Conservation (phyloP, 2,888 invertebrate species). For the Tolmerus cingulatus region DNA sequence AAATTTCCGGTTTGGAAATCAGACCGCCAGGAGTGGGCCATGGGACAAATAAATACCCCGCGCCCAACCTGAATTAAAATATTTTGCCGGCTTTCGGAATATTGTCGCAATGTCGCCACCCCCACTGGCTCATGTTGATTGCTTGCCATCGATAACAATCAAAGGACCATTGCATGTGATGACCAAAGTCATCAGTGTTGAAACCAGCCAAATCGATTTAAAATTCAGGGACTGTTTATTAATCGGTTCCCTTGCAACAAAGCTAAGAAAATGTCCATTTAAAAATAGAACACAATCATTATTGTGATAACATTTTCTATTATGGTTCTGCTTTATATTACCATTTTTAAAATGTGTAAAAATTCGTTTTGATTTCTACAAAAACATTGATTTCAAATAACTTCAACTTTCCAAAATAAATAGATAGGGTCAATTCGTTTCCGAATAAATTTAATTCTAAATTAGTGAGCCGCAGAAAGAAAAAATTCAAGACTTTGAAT, state of each 20-base stretch:
- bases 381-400: too few species aligned
- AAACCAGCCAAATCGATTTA: not conserved
- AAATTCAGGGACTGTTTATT: not conserved
- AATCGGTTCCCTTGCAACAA: not conserved
- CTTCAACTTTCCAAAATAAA: too few species aligned
- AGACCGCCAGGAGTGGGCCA: not conserved
- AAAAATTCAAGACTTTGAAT: too few species aligned
- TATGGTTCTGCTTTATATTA: too few species aligned
- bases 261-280: too few species aligned
- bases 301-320: too few species aligned
- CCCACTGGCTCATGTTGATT: not conserved
- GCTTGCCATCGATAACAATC: not conserved
- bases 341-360: too few species aligned
- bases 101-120: not conserved
- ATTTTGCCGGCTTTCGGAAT: not conserved
- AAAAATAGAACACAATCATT: too few species aligned
- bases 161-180: not conserved
- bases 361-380: too few species aligned
- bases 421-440: too few species aligned
- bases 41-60: not conserved
- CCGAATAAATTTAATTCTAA: too few species aligned
- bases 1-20: conserved; percentile 12
- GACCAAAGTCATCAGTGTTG: not conserved
- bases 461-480: too few species aligned
- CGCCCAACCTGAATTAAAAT: not conserved